Evolutionary conservation across 2,113 vertebrate genomes (phyloP).

Genomic region (Hassar affinis): DNA sequence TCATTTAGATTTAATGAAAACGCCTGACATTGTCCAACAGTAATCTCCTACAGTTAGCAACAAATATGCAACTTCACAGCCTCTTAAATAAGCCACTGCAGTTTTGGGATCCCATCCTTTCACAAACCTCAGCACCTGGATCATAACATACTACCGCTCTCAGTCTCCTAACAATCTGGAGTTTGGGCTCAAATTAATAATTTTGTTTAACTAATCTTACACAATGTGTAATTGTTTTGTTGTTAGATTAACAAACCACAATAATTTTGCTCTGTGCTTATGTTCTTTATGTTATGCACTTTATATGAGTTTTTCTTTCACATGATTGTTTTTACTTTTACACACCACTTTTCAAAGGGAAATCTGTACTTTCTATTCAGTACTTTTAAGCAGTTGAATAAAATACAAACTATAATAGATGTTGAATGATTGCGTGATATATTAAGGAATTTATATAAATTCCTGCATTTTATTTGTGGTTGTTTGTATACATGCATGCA

Average conservation of each 20-base stretch:
- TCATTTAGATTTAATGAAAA: background rate
- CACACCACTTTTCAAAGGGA: background rate
- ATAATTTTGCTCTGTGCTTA: background rate
- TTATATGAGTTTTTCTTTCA: background rate
- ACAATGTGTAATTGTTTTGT: background rate
- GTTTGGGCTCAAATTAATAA: background rate
- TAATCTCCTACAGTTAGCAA: background rate
- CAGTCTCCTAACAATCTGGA: background rate
- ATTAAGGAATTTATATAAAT: background rate
- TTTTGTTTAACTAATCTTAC: background rate
- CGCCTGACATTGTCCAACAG: background rate
- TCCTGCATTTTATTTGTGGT: background rate
- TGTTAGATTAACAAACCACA: background rate
- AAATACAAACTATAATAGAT: background rate
- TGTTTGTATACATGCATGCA: background rate
- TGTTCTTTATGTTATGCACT: background rate
- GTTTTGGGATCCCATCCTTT: background rate
- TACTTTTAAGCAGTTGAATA: background rate
- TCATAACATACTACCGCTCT: background rate
- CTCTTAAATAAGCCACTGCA: background rate
- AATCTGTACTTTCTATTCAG: background rate
- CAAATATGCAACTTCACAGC: background rate
- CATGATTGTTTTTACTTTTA: background rate
- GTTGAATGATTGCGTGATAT: background rate
- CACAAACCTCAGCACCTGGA: background rate